A percentile compares a stretch with the other conserved stretches of the same genome.
These are phyloP conservation scores for Vannuccia rotundouncinata DNA, from an alignment of 2,888 invertebrate species.

Conservation along the genomic window DNA sequence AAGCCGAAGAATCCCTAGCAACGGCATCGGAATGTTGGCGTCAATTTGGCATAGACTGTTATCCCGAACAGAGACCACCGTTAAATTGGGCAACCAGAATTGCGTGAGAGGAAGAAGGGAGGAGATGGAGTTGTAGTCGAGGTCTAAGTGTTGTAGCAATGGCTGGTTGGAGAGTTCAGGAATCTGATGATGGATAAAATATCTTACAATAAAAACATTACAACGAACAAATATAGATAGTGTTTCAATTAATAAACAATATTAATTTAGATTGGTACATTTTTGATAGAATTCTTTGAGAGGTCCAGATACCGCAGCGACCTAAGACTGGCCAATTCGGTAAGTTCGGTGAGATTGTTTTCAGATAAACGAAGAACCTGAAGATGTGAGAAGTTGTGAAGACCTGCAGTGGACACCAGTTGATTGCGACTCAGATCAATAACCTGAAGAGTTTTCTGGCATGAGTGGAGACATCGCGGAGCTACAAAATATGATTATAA, in stretches of 20 bases:
- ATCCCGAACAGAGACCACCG: neutral
- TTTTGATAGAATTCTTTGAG: slow-evolving; percentile 48
- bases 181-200: too few species aligned
- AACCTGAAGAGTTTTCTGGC: neutral
- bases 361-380: slow-evolving; percentile 47
- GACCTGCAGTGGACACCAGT: neutral
- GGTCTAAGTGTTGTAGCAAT: slow-evolving; percentile 45
- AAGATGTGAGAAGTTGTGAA: slow-evolving; percentile 40
- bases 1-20: neutral
- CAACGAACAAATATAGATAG: slow-evolving; percentile 33
- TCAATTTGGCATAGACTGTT: neutral
- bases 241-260: slow-evolving; percentile 8
- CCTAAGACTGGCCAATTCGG: slow-evolving; percentile 45
- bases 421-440: neutral
- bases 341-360: slow-evolving; percentile 50
- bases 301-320: slow-evolving; percentile 50
- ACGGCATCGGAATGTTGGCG: neutral
- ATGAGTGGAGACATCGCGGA: neutral
- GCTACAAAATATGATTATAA: too few species aligned
- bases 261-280: neutral
- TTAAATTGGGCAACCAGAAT: neutral
- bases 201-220: too few species aligned
- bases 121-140: slow-evolving; percentile 51
- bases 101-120: slow-evolving; percentile 42
- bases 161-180: slow-evolving; percentile 50